A percentile compares a stretch with the other conserved stretches of the same genome.
Conservation (phyloP, 2,113 vertebrate species). For the Ochotona curzoniae region DNA sequence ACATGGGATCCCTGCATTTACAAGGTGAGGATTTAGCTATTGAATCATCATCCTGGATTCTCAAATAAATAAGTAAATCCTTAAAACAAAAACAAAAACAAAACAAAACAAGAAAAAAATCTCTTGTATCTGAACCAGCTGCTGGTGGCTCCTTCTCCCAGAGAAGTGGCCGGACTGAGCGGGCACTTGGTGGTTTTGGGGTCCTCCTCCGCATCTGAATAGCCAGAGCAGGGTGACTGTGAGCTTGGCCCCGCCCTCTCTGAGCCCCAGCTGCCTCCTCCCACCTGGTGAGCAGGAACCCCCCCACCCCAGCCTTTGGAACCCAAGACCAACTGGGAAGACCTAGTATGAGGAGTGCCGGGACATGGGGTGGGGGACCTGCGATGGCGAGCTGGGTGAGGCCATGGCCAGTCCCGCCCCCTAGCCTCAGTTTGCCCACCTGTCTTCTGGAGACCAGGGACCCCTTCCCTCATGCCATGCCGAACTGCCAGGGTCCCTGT, state of each 20-base stretch:
- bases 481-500: background rate
- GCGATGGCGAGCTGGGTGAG: no score
- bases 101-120: no score
- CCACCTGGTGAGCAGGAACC: background rate
- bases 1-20: no score
- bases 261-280: background rate
- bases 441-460: background rate
- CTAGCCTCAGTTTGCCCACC: background rate
- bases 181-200: background rate
- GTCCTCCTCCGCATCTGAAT: no score
- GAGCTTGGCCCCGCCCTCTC: background rate
- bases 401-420: background rate
- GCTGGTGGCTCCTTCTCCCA: background rate
- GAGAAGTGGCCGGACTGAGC: background rate
- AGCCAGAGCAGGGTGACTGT: background rate
- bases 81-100: no score
- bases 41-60: no score
- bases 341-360: background rate
- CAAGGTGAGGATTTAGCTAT: no score
- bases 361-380: background rate
- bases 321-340: background rate
- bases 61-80: no score
- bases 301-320: fast-evolving
- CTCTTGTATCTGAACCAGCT: background rate
- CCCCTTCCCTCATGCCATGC: background rate